phyloP scores from a whole-genome alignment of 2,888 invertebrate species.

The Aphrophora alni region DNA sequence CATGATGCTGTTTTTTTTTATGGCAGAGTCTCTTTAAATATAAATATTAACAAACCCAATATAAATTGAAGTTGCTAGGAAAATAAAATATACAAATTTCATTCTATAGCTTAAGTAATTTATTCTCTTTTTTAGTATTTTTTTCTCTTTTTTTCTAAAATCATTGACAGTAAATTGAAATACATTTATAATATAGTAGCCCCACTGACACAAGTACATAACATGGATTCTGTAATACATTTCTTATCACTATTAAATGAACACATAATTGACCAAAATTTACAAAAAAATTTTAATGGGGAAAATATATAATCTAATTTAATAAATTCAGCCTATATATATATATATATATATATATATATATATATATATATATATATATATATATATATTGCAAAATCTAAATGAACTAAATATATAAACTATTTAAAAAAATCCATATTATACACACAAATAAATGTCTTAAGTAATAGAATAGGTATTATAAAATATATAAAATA shows the following conservation, averaged over 20 bases:
- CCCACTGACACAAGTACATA: neutral
- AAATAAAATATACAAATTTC: neutral
- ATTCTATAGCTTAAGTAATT: neutral
- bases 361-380: too few species aligned
- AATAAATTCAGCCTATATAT: too few species aligned
- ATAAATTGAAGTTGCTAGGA: too few species aligned
- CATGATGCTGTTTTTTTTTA: too few species aligned
- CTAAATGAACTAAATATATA: too few species aligned
- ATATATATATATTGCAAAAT: too few species aligned
- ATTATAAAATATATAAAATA: neutral
- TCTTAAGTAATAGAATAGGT: neutral
- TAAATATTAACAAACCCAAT: too few species aligned
- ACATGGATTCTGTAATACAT: neutral
- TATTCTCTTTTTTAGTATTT: conserved; percentile 1
- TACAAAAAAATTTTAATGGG: neutral
- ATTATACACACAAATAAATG: neutral
- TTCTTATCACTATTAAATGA: neutral
- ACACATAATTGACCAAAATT: neutral
- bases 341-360: too few species aligned
- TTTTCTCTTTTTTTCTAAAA: neutral
- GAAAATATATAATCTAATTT: neutral
- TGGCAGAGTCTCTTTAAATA: too few species aligned
- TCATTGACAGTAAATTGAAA: neutral
- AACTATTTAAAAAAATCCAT: neutral
- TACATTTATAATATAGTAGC: neutral